A percentile compares a stretch with the other conserved stretches of the same genome.
These are phyloP conservation scores for Heterodera schachtii DNA, from an alignment of 1,140 invertebrate genomes.

Conservation along the genomic window DNA sequence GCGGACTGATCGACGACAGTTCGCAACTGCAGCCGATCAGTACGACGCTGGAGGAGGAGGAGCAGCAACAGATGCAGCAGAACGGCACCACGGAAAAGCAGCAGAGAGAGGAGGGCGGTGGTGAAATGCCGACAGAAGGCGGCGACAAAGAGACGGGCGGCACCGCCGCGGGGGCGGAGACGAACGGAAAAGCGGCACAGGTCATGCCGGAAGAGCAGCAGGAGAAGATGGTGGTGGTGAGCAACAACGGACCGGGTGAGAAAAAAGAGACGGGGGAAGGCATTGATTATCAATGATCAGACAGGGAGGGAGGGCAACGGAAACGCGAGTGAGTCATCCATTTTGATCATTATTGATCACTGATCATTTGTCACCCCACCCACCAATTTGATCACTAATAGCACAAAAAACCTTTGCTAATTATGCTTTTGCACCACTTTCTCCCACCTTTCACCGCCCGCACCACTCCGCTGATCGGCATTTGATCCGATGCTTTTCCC, in stretches of 20 bases:
- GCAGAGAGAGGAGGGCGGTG: too few species aligned
- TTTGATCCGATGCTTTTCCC: too few species aligned
- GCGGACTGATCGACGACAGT: constrained; percentile 1
- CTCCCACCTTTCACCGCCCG: too few species aligned
- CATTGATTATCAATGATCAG: background rate
- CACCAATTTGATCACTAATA: too few species aligned
- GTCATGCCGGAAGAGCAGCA: background rate
- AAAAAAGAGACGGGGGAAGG: background rate
- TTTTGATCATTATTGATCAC: too few species aligned
- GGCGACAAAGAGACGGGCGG: background rate
- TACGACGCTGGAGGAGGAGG: background rate
- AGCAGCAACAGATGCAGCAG: background rate
- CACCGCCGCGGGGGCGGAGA: background rate
- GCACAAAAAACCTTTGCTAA: too few species aligned
- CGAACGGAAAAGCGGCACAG: background rate
- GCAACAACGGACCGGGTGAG: constrained; percentile 3
- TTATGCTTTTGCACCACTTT: too few species aligned
- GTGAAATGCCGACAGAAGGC: too few species aligned
- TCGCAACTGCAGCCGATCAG: background rate
- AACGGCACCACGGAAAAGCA: background rate
- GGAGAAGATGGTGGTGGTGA: background rate
- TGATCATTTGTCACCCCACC: too few species aligned
- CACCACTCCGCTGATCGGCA: too few species aligned
- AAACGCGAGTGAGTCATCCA: too few species aligned
- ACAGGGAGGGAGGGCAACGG: too few species aligned